phyloP scores from a whole-genome alignment of 2,888 invertebrate genomes.

The Phyllotreta cruciferae region DNA sequence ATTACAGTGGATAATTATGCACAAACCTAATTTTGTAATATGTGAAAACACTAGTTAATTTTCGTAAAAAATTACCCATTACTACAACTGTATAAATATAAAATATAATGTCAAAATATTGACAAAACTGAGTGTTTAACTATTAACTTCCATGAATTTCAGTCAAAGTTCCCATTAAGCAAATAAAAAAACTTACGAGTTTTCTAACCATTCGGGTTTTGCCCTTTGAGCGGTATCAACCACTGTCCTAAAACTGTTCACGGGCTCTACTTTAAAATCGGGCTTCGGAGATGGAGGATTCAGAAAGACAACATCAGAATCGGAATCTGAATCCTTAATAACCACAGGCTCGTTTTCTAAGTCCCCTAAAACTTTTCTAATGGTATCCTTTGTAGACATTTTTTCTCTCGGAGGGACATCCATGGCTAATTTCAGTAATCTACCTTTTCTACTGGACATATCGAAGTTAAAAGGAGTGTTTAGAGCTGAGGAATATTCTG shows the following conservation, averaged over 20 bases:
- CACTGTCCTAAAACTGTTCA: slow-evolving; percentile 67
- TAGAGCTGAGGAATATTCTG: slow-evolving; percentile 46
- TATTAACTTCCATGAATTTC: background rate
- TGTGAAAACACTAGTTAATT: background rate
- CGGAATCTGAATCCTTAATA: slow-evolving; percentile 57
- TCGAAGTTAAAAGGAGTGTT: slow-evolving; percentile 46
- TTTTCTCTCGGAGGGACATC: slow-evolving; percentile 11
- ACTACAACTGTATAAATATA: background rate
- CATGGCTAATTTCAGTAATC: slow-evolving; percentile 40
- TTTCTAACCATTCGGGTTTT: slow-evolving; percentile 64
- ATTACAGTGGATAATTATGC: no score
- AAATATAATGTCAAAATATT: slow-evolving; percentile 2
- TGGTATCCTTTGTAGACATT: slow-evolving; percentile 50
- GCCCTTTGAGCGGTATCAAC: slow-evolving; percentile 63
- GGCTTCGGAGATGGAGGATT: slow-evolving; percentile 57
- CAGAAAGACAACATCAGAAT: slow-evolving; percentile 54
- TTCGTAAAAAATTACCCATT: slow-evolving; percentile 11
- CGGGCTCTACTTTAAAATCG: slow-evolving; percentile 55
- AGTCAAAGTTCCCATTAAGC: slow-evolving; percentile 12
- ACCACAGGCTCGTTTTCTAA: slow-evolving; percentile 50
- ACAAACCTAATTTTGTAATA: slow-evolving; percentile 1
- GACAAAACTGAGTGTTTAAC: background rate
- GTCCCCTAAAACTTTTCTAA: slow-evolving; percentile 49
- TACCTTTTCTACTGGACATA: slow-evolving; percentile 32
- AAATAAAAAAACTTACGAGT: slow-evolving; percentile 56